Base-by-base conservation (phyloP, 2,113 vertebrate genomes). In the Microcebus jonahi region DNA sequence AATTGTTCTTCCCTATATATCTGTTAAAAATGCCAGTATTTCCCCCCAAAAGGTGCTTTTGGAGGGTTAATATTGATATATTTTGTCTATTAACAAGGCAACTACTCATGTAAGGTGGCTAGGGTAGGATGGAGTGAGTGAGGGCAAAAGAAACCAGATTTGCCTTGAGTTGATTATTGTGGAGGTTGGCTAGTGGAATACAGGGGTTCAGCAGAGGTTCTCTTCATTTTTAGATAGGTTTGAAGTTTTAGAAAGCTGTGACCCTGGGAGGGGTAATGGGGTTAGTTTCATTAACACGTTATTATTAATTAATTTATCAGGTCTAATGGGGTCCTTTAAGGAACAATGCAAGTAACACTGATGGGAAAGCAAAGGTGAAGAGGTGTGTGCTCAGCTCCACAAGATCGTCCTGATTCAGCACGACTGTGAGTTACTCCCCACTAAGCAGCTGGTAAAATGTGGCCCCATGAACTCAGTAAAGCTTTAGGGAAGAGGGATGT, bases 181-280 rank as follows among this genome's bases (percentile, higher is more conserved):
- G 31, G 31, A 86, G 15, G 8, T 7, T 70, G 68, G 45, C 45
- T 39, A 25, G 39, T 63, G 20, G 23, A 13, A 75, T 31, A 50
- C 25, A 45, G 48, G 17, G 53, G 14, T 45, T 89, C n/a, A 17
- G 2, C 79, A 77, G 13, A 18, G 55, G 20, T 83, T 59, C 61
- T 55, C 29, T 90, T 73, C 7, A 55, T 13, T 88, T 95, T 75
- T 71, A 55, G 23, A 77, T 42, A 65, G 23, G 14, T 61, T 79
- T 90, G 29, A 96, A 90, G 57, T 84, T 76, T 63, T 73, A 57
- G 79, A 90, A 73, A 90, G 29, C 21, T 88, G 11, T 59, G 81
- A 29, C 4, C 45, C 29, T 59, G 17, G 8, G 1, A 90, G 45
- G 6, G 34, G 21, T 65, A 92, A 67, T 4, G 42, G 31, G 27